phyloP scores from a whole-genome alignment of 1,140 invertebrate species.

The Pachyrhynchus sulphureomaculatus region DNA sequence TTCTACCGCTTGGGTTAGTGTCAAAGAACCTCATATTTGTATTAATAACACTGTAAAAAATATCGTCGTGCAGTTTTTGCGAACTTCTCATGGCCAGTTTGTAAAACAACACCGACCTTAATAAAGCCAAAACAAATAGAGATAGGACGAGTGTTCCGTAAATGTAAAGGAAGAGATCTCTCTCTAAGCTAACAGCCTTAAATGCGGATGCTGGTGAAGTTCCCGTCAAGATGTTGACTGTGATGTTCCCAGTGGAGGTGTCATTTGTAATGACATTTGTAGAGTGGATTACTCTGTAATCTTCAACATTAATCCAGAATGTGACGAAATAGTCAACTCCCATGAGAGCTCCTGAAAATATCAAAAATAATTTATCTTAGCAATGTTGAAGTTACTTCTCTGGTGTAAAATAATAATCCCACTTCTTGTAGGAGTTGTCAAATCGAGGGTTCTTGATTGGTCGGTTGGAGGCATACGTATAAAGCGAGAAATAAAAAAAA shows the following conservation, averaged over 20 bases:
- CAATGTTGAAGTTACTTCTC: background rate
- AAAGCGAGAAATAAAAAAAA: background rate
- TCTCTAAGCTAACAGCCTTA: conserved; percentile 13
- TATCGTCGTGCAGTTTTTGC: conserved; percentile 65
- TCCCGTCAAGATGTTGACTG: background rate
- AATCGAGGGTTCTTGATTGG: no score
- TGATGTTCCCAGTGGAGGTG: background rate
- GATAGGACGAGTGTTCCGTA: conserved; percentile 55
- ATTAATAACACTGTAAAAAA: conserved; percentile 63
- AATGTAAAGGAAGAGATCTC: conserved; percentile 50
- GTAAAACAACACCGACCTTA: conserved; percentile 63
- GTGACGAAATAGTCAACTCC: conserved; percentile 79
- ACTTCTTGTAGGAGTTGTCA: background rate
- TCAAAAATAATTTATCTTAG: background rate
- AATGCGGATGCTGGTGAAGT: background rate
- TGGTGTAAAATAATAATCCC: background rate
- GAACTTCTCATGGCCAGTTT: conserved; percentile 65
- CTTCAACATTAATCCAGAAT: conserved; percentile 64
- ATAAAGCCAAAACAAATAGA: conserved; percentile 55
- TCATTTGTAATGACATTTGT: background rate
- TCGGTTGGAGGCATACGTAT: no score
- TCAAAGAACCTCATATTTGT: conserved; percentile 82
- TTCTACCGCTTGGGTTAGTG: conserved; percentile 69
- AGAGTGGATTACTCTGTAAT: conserved; percentile 23
- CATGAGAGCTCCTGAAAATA: conserved; percentile 57